Percentiles rank a stretch among this genome's conserved stretches.
These are phyloP conservation scores for Garra rufa DNA, from an alignment of 2,113 vertebrate species.

Conservation along the genomic window DNA sequence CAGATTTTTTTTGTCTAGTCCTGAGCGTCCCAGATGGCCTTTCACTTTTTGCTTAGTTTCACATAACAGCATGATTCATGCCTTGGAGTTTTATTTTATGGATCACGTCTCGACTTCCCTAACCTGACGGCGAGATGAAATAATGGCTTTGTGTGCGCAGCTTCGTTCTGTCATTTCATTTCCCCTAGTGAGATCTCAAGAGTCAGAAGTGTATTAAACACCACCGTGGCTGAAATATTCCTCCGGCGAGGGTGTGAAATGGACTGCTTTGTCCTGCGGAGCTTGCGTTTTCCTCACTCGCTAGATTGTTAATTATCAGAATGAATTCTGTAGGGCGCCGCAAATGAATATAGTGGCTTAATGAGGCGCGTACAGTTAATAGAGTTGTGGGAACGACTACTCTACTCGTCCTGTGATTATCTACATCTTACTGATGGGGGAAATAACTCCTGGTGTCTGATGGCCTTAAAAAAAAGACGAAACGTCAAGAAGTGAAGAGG, in stretches of 20 bases:
- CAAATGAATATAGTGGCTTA: slow-evolving; percentile 33
- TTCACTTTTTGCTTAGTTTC: slow-evolving; percentile 6
- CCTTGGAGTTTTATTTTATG: slow-evolving; percentile 9
- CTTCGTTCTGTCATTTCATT: background rate
- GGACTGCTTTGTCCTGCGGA: background rate
- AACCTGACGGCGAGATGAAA: background rate
- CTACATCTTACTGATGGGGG: slow-evolving; percentile 23
- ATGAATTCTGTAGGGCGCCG: slow-evolving; percentile 30
- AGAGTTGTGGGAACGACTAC: slow-evolving; percentile 32
- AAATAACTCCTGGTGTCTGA: slow-evolving; percentile 36
- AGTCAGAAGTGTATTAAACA: slow-evolving; percentile 29
- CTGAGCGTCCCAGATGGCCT: background rate
- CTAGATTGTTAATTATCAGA: slow-evolving; percentile 52
- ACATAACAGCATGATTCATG: background rate
- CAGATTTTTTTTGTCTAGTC: background rate
- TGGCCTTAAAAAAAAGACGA: background rate
- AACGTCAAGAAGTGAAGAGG: slow-evolving; percentile 6
- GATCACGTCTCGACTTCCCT: background rate
- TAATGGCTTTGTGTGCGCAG: slow-evolving; percentile 8
- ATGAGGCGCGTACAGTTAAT: slow-evolving; percentile 46
- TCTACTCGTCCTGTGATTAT: slow-evolving; percentile 23
- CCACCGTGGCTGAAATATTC: slow-evolving; percentile 4
- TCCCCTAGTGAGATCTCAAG: background rate
- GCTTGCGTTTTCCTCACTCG: background rate
- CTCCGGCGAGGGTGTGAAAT: background rate